These are phyloP conservation scores for Scolanthus callimorphus DNA, from an alignment of 92 coral and sea anemone genomes.

Conservation along the genomic window DNA sequence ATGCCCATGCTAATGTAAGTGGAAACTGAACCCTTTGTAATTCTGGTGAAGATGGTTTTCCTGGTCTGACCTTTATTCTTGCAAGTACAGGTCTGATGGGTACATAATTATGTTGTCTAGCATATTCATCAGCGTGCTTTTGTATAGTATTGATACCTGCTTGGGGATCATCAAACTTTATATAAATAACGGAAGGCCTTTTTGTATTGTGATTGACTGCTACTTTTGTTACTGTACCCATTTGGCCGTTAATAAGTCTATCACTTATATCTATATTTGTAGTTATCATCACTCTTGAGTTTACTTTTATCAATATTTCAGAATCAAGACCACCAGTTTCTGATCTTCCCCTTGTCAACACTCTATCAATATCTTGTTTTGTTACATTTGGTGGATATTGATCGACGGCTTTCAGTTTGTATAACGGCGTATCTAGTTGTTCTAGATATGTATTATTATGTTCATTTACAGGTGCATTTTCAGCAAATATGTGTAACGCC, in stretches of 20 bases:
- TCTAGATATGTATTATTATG: conserved; percentile 18
- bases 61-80: conserved; percentile 50
- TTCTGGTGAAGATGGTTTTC: conserved; percentile 68
- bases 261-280: conserved; percentile 52
- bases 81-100: conserved; percentile 57
- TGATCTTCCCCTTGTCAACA: conserved; percentile 16
- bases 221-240: conserved; percentile 52
- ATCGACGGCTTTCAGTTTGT: conserved; percentile 13
- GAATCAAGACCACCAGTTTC: conserved; percentile 41
- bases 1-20: conserved; percentile 59
- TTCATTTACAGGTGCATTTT: conserved; percentile 40
- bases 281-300: conserved; percentile 54
- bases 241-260: conserved; percentile 68
- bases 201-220: conserved; percentile 17
- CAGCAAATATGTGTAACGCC: conserved; percentile 54
- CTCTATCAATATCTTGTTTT: conserved; percentile 22
- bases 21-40: conserved; percentile 68
- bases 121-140: conserved; percentile 21
- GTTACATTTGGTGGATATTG: conserved; percentile 27
- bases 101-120: conserved; percentile 47
- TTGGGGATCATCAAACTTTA: conserved; percentile 60
- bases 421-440: conserved; percentile 16
- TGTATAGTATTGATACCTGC: conserved; percentile 44
- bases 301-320: conserved; percentile 47
- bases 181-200: conserved; percentile 37